A percentile compares a stretch with the other conserved stretches of the same genome.
Conservation (phyloP, 64 coral and sea anemone species). For the Astreopora myriophthalma region DNA sequence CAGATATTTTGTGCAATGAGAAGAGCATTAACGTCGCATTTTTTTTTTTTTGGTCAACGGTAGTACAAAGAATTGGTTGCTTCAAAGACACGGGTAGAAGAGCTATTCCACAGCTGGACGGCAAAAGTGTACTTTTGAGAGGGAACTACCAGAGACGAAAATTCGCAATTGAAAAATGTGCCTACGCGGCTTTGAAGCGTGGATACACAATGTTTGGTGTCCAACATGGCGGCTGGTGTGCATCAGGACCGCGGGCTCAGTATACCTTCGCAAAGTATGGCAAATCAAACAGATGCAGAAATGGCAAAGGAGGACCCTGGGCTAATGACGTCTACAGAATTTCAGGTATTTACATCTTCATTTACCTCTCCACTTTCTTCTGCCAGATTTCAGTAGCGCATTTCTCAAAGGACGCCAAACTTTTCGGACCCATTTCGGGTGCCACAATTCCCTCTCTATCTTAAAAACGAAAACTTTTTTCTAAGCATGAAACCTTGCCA, state of each 20-base stretch:
- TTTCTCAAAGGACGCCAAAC: no score
- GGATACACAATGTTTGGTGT: constrained; percentile 25
- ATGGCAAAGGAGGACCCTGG: constrained; percentile 31
- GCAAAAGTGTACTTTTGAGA: constrained; percentile 3
- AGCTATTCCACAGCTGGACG: constrained; percentile 37
- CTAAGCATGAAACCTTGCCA: no score
- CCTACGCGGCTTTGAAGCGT: constrained; percentile 8
- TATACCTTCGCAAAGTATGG: constrained; percentile 24
- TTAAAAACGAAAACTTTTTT: no score
- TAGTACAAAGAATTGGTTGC: constrained; percentile 39
- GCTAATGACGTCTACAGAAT: constrained; percentile 50
- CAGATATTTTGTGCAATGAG: no score
- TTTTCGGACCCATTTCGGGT: no score
- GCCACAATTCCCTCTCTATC: no score
- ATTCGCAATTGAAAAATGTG: constrained; percentile 66
- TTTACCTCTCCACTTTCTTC: not conserved
- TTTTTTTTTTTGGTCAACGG: not conserved
- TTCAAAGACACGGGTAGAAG: constrained; percentile 17
- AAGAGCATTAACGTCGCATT: no score
- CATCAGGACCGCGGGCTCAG: constrained; percentile 17
- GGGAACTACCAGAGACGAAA: constrained; percentile 12
- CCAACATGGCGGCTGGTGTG: constrained; percentile 34
- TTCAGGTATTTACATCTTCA: not conserved
- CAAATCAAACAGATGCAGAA: constrained; percentile 7
- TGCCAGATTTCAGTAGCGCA: no score